Evolutionary conservation across 2,888 invertebrate species (phyloP), one percentile per base, ranked within the genome.

Genomic region (Thecocarcelia acutangulata): DNA sequence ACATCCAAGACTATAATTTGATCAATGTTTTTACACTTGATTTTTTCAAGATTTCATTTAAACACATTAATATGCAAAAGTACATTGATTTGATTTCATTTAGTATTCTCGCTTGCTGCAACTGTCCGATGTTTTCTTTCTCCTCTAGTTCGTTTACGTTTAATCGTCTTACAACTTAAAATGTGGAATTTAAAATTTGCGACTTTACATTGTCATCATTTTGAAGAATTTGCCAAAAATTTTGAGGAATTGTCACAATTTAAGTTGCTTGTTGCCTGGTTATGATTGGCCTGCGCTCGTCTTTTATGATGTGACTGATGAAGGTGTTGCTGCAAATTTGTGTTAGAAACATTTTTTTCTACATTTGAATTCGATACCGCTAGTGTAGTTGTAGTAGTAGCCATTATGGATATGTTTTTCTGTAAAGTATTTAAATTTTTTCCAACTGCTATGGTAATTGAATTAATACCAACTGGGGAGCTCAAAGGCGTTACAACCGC

Each of bases 391-490:
- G 52, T 5, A 11, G 69, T 37, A 2, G 76, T 46, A 15, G 85
- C 85, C 88, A 89, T 89, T 44, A 89, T 89, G 6, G 89, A 89
- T 68, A 87, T 33, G 48, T 85, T 88, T 80, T 88, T 89, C n/a
- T 80, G 83, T 28, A 68, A 54, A 48, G 42, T n/a, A 28, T 61
- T 59, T 50, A 44, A 56, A 69, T 80, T 85, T 44, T 66, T 76
- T 50, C 68, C 68, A 0, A 48, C 52, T 13, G 56, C 19, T 12
- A 80, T 24, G 12, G 56, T 54, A 13, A 46, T 50, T 17, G 68
- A 24, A 3, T 28, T 56, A n/a, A 68, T 66, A 12, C 69, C 66
- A 28, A 69, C 63, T 19, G 84, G 68, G 19, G 52, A 59, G 1
- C 69, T 80, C 56, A 61, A 82, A 69, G 79, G 84, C 80, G 83